A percentile compares a stretch with the other conserved stretches of the same genome.
phyloP scores from a whole-genome alignment of 2,113 vertebrate genomes.

The Neogobius melanostomus region DNA sequence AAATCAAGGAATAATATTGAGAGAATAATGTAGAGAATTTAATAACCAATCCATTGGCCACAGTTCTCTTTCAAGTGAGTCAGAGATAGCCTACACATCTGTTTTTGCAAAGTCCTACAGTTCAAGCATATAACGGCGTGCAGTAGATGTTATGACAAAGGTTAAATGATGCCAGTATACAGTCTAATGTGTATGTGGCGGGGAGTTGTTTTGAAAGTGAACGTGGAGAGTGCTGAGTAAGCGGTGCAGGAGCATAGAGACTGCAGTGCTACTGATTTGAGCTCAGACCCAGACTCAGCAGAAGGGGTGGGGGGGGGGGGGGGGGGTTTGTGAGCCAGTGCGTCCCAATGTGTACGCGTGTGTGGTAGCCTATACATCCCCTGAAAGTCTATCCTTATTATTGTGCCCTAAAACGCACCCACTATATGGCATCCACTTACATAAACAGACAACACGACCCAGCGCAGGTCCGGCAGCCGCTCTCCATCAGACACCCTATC shows the following conservation, averaged over 20 bases:
- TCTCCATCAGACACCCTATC: constrained; percentile 1
- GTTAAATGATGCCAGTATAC: constrained; percentile 6
- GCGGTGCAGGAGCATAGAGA: constrained; percentile 63
- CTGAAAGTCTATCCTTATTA: background rate
- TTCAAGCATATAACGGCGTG: background rate
- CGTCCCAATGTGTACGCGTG: background rate
- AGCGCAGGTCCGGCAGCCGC: background rate
- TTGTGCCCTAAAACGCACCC: background rate
- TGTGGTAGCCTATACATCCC: background rate
- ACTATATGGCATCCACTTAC: background rate
- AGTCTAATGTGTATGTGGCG: constrained; percentile 30
- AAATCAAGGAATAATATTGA: too few relatives aligned
- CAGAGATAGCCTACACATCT: background rate
- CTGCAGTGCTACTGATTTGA: constrained; percentile 70
- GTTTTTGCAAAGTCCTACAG: background rate
- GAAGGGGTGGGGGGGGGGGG: background rate
- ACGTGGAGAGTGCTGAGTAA: constrained; percentile 70
- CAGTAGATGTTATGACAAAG: constrained; percentile 2
- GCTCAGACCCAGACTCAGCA: constrained; percentile 48
- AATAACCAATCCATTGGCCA: too few relatives aligned
- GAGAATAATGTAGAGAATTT: too few relatives aligned
- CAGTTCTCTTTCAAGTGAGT: too few relatives aligned
- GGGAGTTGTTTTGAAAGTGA: constrained; percentile 59
- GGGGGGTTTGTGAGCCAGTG: background rate
- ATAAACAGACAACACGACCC: background rate